Evolutionary conservation across 2,888 invertebrate species (phyloP).

Genomic region (Steinernema scapterisci): DNA sequence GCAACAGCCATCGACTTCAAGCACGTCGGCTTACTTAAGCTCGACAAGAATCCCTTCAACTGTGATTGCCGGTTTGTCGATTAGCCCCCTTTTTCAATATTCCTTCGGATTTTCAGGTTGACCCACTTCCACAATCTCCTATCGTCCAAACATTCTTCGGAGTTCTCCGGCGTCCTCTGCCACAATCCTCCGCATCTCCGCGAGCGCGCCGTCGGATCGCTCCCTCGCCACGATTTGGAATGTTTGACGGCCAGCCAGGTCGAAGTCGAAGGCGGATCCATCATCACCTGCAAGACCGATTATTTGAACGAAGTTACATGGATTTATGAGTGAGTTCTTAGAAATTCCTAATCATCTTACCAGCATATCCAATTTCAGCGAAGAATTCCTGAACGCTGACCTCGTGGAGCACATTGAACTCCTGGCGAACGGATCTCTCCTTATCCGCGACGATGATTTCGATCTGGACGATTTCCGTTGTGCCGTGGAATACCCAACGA

Average conservation of each 20-base stretch:
- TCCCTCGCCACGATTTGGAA: not conserved
- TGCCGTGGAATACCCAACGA: conserved; percentile 40
- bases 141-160: not conserved
- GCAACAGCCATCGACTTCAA: not conserved
- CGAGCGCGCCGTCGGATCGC: not conserved
- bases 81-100: not conserved
- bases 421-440: conserved; percentile 17
- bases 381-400: not conserved
- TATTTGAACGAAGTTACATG: conserved; percentile 1
- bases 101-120: not conserved
- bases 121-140: not conserved
- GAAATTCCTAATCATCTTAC: too few relatives aligned
- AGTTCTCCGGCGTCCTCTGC: not conserved
- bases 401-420: conserved; percentile 14
- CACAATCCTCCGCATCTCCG: conserved; percentile 11
- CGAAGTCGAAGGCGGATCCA: not conserved
- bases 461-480: conserved; percentile 40
- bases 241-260: conserved; percentile 5
- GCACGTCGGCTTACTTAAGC: conserved; percentile 39
- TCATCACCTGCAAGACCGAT: conserved; percentile 30
- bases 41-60: conserved; percentile 59
- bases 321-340: conserved; percentile 30
- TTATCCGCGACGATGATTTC: conserved; percentile 16
- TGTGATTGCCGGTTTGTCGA: conserved; percentile 59
- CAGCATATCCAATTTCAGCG: conserved; percentile 3